Conservation (phyloP, 2,888 invertebrate genomes). For the Ennomos fuscantarius region DNA sequence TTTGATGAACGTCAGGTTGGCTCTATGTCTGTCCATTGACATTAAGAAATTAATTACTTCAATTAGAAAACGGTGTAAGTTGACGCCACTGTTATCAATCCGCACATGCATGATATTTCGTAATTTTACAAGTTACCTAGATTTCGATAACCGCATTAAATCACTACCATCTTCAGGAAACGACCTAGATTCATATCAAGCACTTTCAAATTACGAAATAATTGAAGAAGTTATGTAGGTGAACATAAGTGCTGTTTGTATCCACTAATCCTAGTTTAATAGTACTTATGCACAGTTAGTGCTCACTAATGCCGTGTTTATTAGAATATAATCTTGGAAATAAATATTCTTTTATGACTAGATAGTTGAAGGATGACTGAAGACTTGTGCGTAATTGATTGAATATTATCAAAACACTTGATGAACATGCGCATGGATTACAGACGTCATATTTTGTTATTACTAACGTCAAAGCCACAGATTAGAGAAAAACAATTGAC, state of each 20-base stretch:
- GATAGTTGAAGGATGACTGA: slow-evolving; percentile 3
- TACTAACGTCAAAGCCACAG: no score
- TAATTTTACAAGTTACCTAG: slow-evolving; percentile 14
- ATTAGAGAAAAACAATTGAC: no score
- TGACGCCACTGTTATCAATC: slow-evolving; percentile 13
- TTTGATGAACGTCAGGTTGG: no score
- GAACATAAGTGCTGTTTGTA: slow-evolving; percentile 20
- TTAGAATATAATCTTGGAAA: slow-evolving; percentile 13
- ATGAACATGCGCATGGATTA: neutral
- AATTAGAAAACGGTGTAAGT: neutral
- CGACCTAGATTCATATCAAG: slow-evolving; percentile 33
- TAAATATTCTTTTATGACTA: slow-evolving; percentile 15
- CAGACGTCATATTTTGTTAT: neutral
- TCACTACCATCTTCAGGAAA: slow-evolving; percentile 33
- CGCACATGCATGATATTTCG: slow-evolving; percentile 19
- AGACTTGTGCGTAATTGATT: slow-evolving; percentile 6
- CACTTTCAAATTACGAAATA: slow-evolving; percentile 32
- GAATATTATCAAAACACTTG: slow-evolving; percentile 3
- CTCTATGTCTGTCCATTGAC: no score
- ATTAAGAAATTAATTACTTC: neutral
- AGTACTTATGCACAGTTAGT: neutral
- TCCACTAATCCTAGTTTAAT: no score
- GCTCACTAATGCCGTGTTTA: slow-evolving; percentile 11
- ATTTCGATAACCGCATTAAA: slow-evolving; percentile 13
- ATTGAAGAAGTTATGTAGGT: slow-evolving; percentile 20